Evolutionary conservation across 2,113 vertebrate species (phyloP), one percentile per base, ranked within the genome.

Genomic region (Hemichromis elongatus): DNA sequence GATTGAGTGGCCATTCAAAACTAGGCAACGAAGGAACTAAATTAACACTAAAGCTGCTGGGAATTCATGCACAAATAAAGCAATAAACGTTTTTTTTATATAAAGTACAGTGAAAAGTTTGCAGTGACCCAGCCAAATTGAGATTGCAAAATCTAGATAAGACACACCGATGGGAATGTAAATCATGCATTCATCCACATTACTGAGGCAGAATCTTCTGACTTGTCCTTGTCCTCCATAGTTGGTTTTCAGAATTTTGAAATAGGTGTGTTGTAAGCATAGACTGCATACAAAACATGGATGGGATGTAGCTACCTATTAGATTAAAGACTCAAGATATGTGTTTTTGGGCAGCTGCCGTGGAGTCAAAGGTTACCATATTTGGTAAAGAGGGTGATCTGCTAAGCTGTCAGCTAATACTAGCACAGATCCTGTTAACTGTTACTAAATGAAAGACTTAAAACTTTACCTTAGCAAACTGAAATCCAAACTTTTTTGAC

Each of bases 1-100:
- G 80, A 88, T 81, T 83, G 42, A 83, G 80, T 73, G 53, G 66
- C 82, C 59, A 28, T 85, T 91, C 82, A 80, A 42, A 52, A 63
- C 3, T 11, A 50, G n/a, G 42, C 30, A 77, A 88, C 45, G 79
- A 87, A 79, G 30, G 9, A n/a, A n/a, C 9, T 50, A 57, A 68
- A 87, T 89, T 35, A 82, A 59, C 79, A 61, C 73, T 21, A 61
- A n/a, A 47, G 33, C 79, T 84, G 35, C 14, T n/a, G 26, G 47
- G 28, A 80, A 54, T 59, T 54, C 21, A 21, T 9, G 1, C 30
- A 40, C 37, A 30, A 26, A 79, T 52, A 75, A 57, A 68, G 4
- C 33, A 78, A 30, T 13, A 24, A 33, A 50, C 28, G 0, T 56
- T 56, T 28, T 56, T 14, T 63, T 33, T 50, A 50, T 16, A 37